Base-by-base conservation (phyloP, 2,797 vertebrate genomes). In the Rachycentron canadum region DNA sequence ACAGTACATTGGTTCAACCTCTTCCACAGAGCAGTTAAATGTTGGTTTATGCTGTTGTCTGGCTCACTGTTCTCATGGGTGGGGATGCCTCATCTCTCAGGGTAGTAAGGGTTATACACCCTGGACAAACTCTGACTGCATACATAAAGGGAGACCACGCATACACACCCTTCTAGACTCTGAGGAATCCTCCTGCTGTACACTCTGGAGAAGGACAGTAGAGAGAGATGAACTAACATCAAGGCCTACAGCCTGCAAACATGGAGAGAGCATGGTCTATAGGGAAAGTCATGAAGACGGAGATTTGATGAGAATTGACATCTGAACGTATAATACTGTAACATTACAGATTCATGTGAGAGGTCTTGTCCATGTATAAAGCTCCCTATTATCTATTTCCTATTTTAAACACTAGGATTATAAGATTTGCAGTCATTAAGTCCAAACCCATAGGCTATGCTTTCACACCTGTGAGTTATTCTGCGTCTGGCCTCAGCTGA, bases 401-500 rank as follows among this genome's bases (percentile, higher is more conserved):
- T 76, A 71, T 68, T 82, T 79, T 66, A 75, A 84, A 68, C 23
- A 41, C 8, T 3, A 23, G 21, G 8, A 38, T 21, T 52, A 23
- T 30, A 56, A 56, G 17, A 59, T 36, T 55, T 73, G 47, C 81
- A 57, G 32, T 78, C 36, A 81, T 79, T 52, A 60, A 17, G 21
- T 71, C 53, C 21, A 83, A 71, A 81, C 43, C 53, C 49, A 67
- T 55, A 41, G 65, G 64, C 66, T 70, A 41, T 45, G 25, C 50
- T 87, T 82, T 84, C 66, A 82, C 36, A 2, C 82, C 79, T 79
- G 25, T 68, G 72, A 87, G 58, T 80, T 86, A 64, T 74, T 85
- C 72, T 75, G 69, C 7, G 12, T 69, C n/a, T 73, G 73, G 70
- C 69, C 78, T 76, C 43, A 71, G 80, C 72, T 84, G 80, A 73